Evolutionary conservation across 2,113 vertebrate species (phyloP).

Genomic region (Leucoraja erinaceus): DNA sequence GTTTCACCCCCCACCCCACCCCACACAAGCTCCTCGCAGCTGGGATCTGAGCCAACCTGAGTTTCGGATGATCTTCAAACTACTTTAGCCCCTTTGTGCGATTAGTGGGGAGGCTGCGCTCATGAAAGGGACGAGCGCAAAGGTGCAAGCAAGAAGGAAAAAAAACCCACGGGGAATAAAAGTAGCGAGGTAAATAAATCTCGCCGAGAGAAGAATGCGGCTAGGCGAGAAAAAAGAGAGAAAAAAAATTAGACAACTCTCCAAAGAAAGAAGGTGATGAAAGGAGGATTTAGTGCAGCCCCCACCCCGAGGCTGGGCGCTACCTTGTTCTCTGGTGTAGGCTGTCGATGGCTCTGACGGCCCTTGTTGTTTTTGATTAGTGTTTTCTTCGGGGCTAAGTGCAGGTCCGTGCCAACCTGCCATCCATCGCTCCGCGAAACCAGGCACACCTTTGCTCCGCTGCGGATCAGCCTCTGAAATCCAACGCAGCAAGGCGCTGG

Average conservation of each 20-base stretch:
- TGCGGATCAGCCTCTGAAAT: no score
- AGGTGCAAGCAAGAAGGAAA: neutral
- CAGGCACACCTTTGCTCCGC: neutral
- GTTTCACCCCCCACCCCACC: neutral
- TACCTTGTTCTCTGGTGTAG: neutral
- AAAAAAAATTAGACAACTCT: neutral
- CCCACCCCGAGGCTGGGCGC: neutral
- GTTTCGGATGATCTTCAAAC: neutral
- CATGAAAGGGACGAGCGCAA: neutral
- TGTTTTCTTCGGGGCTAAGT: neutral
- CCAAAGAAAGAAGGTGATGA: neutral
- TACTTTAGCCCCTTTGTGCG: neutral
- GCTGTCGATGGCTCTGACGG: no score
- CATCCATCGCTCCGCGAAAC: neutral
- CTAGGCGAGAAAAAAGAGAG: neutral
- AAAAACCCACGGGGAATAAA: no score
- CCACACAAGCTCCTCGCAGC: neutral
- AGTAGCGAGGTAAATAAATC: neutral
- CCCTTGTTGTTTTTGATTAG: neutral
- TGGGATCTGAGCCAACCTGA: no score
- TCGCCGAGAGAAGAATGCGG: neutral
- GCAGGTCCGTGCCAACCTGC: neutral
- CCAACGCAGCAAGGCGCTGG: no score
- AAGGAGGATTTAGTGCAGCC: neutral
- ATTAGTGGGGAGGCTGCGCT: neutral